phyloP scores from a whole-genome alignment of 2,113 vertebrate genomes.

The Petromus typicus region DNA sequence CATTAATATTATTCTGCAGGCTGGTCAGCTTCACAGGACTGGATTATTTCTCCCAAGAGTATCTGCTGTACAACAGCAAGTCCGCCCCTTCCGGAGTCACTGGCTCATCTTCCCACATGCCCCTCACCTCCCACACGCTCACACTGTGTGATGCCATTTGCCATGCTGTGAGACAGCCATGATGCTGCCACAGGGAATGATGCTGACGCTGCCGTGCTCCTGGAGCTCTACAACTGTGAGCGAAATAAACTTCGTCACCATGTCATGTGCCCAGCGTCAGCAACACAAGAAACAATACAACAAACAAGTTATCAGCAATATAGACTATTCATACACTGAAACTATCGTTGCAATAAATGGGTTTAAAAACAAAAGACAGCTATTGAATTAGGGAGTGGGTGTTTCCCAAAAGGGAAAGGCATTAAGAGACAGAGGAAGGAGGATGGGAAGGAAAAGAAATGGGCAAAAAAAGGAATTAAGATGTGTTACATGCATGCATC shows the following conservation, averaged over 20 bases:
- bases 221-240: not conserved
- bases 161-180: too few relatives aligned
- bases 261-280: not conserved
- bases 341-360: not conserved
- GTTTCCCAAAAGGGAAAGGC: not conserved
- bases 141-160: not conserved
- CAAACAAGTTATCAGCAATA: not conserved
- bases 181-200: not conserved
- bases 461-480: not conserved
- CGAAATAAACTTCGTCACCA: not conserved
- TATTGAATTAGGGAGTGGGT: not conserved
- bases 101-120: not conserved
- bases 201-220: fast-evolving
- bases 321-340: not conserved
- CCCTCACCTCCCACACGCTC: not conserved
- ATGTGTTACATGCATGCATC: not conserved
- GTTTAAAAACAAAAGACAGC: not conserved
- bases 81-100: not conserved
- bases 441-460: not conserved
- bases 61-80: not conserved
- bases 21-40: not conserved
- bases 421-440: not conserved
- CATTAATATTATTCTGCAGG: not conserved
- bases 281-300: not conserved
- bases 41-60: not conserved